Percentiles rank a stretch among this genome's conserved stretches.
phyloP scores from a whole-genome alignment of 1,140 invertebrate species.

The Dryas iulia region DNA sequence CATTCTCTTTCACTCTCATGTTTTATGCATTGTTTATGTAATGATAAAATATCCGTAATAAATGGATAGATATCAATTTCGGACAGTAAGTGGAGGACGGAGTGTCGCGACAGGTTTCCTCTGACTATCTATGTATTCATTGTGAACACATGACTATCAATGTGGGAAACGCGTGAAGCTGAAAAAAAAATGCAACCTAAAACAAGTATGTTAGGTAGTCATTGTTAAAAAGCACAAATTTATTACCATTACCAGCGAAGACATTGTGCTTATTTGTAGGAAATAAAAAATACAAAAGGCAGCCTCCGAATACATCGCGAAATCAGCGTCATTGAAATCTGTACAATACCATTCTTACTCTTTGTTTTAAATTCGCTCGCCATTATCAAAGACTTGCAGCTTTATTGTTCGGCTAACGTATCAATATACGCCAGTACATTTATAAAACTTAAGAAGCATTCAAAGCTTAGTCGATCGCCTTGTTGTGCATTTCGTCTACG shows the following conservation, averaged over 20 bases:
- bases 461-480: not conserved
- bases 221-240: not conserved
- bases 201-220: not conserved
- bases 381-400: slow-evolving; percentile 14
- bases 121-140: too few species aligned
- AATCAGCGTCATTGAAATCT: slow-evolving; percentile 12
- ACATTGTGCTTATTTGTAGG: not conserved
- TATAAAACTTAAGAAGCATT: slow-evolving; percentile 4
- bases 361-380: slow-evolving; percentile 27
- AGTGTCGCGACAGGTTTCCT: too few species aligned
- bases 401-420: slow-evolving; percentile 20
- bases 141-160: too few species aligned
- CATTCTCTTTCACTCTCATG: too few species aligned
- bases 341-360: slow-evolving; percentile 17
- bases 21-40: too few species aligned
- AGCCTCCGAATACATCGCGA: slow-evolving; percentile 3
- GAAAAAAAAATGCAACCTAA: too few species aligned
- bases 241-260: not conserved
- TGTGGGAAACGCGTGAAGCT: too few species aligned
- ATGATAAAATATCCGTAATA: too few species aligned
- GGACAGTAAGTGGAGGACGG: too few species aligned
- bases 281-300: not conserved
- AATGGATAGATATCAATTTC: too few species aligned
- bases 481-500: not conserved
- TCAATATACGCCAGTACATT: slow-evolving; percentile 14